Evolutionary conservation across 2,888 invertebrate species (phyloP), one percentile per base, ranked within the genome.

Genomic region (Xanthia icteritia): DNA sequence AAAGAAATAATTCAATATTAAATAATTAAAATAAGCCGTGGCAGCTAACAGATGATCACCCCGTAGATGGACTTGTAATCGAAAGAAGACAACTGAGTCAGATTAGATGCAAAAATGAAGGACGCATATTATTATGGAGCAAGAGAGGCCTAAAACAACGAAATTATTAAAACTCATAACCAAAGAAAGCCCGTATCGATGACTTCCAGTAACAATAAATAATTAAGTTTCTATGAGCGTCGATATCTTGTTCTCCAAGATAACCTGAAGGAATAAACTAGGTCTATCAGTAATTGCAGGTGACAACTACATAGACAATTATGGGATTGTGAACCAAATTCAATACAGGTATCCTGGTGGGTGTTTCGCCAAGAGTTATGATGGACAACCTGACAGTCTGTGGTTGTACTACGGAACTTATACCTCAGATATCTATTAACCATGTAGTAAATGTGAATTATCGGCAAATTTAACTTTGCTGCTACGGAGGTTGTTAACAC

Each of bases 341-440:
- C 71, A 73, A 83, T 84, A 74, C 79, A 79, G 79, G 83, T 79
- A 79, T 45, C 73, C 68, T 75, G 58, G 86, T 89, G 88, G 88
- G 88, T 87, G 88, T 89, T 89, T 85, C 68, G 66, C 70, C 17
- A 76, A 85, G 86, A 90, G 81, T 89, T 90, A 92, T 92, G 92
- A 92, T 75, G 74, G 84, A 87, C 86, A 77, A 66, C 60, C 85
- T 77, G 90, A 89, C 88, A 81, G 87, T 82, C 89, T 83, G 82
- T 88, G 74, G 86, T 86, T 91, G 89, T 89, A 84, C 81, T 90
- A 91, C 86, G 90, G 89, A 89, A 93, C 93, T 91, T 92, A 92
- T 91, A 75, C 79, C 76, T 82, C 77, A 74, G 86, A 88, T 91
- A 86, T 80, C 88, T 85, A 90, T 91, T 91, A 90, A 89, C 88